Conservation (phyloP, 1,140 invertebrate species). For the Saxidomus purpurata region DNA sequence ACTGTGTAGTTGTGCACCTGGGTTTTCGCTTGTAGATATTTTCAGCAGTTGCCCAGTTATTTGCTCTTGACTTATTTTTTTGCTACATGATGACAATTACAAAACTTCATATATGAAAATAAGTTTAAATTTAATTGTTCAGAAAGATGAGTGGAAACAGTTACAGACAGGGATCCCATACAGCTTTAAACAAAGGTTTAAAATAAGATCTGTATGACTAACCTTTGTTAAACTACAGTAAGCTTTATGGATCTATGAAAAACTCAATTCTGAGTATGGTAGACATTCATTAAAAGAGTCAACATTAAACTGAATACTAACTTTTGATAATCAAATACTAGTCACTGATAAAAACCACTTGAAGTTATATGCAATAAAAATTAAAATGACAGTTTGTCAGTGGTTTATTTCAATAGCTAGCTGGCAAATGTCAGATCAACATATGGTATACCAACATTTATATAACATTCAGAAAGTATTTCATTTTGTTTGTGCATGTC, state of each 20-base stretch:
- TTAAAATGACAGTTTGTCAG: slow-evolving; percentile 11
- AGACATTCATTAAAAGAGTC: slow-evolving; percentile 11
- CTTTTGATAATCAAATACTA: slow-evolving; percentile 13
- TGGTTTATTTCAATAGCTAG: slow-evolving; percentile 11
- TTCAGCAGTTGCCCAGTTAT: slow-evolving; percentile 9
- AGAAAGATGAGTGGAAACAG: slow-evolving; percentile 10
- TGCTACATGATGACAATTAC: slow-evolving; percentile 11
- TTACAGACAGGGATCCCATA: slow-evolving; percentile 9
- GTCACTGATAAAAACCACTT: slow-evolving; percentile 11
- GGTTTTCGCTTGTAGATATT: slow-evolving; percentile 11
- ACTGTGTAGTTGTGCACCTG: slow-evolving; percentile 8
- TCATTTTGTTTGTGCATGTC: slow-evolving; percentile 11
- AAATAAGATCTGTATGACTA: slow-evolving; percentile 6
- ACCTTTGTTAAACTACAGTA: slow-evolving; percentile 5
- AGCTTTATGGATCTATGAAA: slow-evolving; percentile 11
- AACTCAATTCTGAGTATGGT: slow-evolving; percentile 11
- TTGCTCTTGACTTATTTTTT: slow-evolving; percentile 12
- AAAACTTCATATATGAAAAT: slow-evolving; percentile 14
- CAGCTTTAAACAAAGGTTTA: slow-evolving; percentile 11
- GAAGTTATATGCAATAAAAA: slow-evolving; percentile 13
- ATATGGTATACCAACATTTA: slow-evolving; percentile 6
- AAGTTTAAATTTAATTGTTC: slow-evolving; percentile 14
- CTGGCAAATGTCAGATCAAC: slow-evolving; percentile 9
- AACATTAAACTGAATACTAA: slow-evolving; percentile 13
- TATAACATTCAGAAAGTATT: slow-evolving; percentile 13